Percentiles rank a stretch among this genome's conserved stretches.
These are phyloP conservation scores for Oxygymnocypris stewartii DNA, from an alignment of 2,113 vertebrate genomes.

Conservation along the genomic window DNA sequence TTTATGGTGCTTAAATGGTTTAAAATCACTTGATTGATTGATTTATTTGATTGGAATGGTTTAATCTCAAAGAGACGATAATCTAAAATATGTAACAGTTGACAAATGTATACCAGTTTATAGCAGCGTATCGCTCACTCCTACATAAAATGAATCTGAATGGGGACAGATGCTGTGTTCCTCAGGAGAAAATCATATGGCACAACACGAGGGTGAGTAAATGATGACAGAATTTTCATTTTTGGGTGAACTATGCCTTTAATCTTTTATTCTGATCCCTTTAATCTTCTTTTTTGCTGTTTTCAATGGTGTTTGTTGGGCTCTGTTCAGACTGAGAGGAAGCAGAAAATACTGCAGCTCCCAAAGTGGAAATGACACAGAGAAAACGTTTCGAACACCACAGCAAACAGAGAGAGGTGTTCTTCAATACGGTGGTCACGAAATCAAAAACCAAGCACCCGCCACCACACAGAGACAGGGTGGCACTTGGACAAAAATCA, in stretches of 20 bases:
- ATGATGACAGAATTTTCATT: not conserved
- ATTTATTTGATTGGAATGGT: not conserved
- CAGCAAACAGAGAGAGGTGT: constrained; percentile 67
- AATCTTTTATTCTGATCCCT: not conserved
- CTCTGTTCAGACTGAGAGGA: constrained; percentile 27
- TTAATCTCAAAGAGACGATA: not conserved
- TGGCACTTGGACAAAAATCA: constrained; percentile 61
- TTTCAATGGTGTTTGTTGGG: constrained; percentile 19
- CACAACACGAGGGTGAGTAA: not conserved
- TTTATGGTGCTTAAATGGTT: not conserved
- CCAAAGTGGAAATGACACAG: constrained; percentile 62
- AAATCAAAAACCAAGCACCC: constrained; percentile 60
- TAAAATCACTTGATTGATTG: not conserved
- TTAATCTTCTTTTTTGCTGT: not conserved
- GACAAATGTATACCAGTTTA: no score
- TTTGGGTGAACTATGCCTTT: not conserved
- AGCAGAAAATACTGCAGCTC: constrained; percentile 72
- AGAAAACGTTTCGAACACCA: constrained; percentile 61
- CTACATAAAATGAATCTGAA: not conserved
- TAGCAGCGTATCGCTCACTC: not conserved
- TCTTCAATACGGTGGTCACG: constrained; percentile 64
- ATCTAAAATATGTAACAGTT: no score
- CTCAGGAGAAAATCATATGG: not conserved
- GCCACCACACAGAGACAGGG: constrained; percentile 62
- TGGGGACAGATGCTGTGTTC: not conserved